These are phyloP conservation scores for Acropora yongei DNA, from an alignment of 64 coral and sea anemone species.

Conservation along the genomic window DNA sequence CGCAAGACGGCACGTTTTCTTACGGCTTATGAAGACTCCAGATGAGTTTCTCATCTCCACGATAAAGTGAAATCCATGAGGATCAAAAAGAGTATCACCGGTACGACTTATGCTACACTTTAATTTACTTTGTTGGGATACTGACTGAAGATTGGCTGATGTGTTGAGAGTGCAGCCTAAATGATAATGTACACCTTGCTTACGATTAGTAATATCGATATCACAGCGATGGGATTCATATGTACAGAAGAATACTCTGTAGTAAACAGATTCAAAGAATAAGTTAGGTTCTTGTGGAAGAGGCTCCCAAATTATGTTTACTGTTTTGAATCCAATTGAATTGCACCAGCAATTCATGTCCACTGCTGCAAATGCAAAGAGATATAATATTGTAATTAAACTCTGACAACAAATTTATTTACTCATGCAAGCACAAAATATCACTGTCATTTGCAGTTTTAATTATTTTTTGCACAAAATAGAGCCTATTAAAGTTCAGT, in stretches of 20 bases:
- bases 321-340: background rate
- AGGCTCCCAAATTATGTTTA: conserved; percentile 12
- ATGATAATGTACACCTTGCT: background rate
- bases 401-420: background rate
- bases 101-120: background rate
- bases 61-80: background rate
- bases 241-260: background rate
- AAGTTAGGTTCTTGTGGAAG: background rate
- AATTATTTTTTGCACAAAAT: no score
- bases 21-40: background rate
- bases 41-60: conserved; percentile 4
- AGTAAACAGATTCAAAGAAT: background rate
- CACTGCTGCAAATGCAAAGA: background rate
- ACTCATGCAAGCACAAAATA: background rate
- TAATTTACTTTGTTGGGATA: background rate
- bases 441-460: background rate
- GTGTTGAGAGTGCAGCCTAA: conserved; percentile 16
- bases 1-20: background rate
- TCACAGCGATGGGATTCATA: no score
- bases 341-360: background rate
- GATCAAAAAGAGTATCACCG: background rate
- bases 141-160: background rate
- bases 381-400: background rate
- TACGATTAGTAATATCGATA: no score
- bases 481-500: background rate